phyloP scores from a whole-genome alignment of 2,888 invertebrate species.

The Pachydiplax longipennis region DNA sequence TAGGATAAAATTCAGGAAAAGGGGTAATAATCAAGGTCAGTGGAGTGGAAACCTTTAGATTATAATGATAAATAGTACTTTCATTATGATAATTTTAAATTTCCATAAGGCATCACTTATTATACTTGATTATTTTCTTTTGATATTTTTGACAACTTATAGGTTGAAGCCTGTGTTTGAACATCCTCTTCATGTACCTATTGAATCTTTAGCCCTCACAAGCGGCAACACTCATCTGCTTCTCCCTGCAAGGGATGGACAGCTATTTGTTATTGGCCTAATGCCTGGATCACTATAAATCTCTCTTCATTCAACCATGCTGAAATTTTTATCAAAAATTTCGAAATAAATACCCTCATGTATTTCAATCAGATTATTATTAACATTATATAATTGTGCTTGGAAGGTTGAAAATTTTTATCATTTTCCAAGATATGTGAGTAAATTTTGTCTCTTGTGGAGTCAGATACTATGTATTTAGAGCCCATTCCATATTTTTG shows the following conservation, averaged over 20 bases:
- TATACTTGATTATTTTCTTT: too few species aligned
- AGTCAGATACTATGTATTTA: constrained; percentile 16
- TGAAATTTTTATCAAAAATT: background rate
- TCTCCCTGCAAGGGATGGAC: constrained; percentile 67
- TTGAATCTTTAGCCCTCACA: constrained; percentile 63
- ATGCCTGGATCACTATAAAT: background rate
- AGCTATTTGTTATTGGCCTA: constrained; percentile 61
- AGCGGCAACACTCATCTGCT: constrained; percentile 66
- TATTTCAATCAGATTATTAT: background rate
- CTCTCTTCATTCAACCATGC: background rate
- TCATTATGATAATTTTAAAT: too few species aligned
- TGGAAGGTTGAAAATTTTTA: background rate
- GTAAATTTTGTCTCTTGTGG: background rate
- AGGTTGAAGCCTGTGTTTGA: constrained; percentile 64
- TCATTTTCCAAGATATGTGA: background rate
- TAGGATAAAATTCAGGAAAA: too few species aligned
- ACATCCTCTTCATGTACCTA: constrained; percentile 63
- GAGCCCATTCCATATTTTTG: constrained; percentile 26
- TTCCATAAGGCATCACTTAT: too few species aligned
- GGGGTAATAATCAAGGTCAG: too few species aligned
- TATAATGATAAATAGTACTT: too few species aligned
- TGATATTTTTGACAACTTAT: constrained; percentile 48
- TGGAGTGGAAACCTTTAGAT: too few species aligned
- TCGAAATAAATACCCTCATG: background rate
- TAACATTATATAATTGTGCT: background rate